Base-by-base conservation (phyloP, 2,113 vertebrate species). In the Vulpes lagopus region DNA sequence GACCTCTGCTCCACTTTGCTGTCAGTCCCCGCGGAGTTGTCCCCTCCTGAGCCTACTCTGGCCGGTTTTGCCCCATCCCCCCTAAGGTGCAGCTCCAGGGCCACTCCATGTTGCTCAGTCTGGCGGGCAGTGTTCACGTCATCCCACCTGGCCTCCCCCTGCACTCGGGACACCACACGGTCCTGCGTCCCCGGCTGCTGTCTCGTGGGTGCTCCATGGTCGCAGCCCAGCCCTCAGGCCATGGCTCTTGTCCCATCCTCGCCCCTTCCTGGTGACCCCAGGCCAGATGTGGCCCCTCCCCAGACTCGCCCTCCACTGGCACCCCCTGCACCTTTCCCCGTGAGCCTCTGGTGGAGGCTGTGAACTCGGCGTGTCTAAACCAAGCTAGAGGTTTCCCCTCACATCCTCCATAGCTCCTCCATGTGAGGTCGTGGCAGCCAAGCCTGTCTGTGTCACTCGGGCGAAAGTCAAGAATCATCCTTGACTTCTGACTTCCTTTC, bases 61-160 rank as follows among this genome's bases (percentile, higher is more conserved):
- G 59, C 6, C 38, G 1, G 30, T 62, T 8, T 7, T 8, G 16
- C 89, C 32, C 17, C 14, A 3, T 1, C 0, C 0, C 8, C 20
- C 10, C 62, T 5, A 3, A 1, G 23, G n/a, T 19, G 35, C 55
- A 12, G 8, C 51, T 35, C 65, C 15, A 5, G 5, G 64, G 35
- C 20, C 23, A 4, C 53, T 14, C 27, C 7, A 3, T 0, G 15
- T 2, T 3, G 60, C 38, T 69, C 4, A 0, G 0, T 19, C 27
- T 3, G 4, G 9, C 0, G 2, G 32, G 12, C 62, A 3, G 49
- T 22, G 38, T 38, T 0, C 6, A 1, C 25, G 51, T 10, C 16
- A 5, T 67, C 57, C 11, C n/a, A 2, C 12, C 19, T 0, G 32
- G 11, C 57, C 90, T 57, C 55, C 32, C 5, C 32, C 2, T 43